Base-by-base conservation (phyloP, 2,888 invertebrate genomes). In the Scrobipalpa costella region DNA sequence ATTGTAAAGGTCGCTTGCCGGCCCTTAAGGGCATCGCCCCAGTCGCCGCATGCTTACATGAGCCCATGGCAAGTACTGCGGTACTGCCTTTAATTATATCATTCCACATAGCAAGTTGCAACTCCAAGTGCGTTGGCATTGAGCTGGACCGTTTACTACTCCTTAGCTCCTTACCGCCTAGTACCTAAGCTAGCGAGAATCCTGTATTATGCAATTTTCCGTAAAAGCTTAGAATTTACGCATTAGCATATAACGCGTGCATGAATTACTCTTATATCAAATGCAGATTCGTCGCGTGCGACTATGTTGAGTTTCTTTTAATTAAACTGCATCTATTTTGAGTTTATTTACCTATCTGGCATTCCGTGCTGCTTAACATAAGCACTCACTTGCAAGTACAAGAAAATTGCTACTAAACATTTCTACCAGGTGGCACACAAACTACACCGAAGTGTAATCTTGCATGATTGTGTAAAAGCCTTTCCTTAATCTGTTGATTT, bases 1-100 rank as follows among this genome's bases (percentile, higher is more conserved):
- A 60, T 60, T 57, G 63, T 79, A 89, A 90, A 90, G 89, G 89
- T 89, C 83, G 89, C 77, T 83, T 82, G 86, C 78, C 77, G 78
- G 78, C 75, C 75, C 70, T 69, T 76, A 81, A 84, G 87, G 83
- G 82, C 83, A 74, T 79, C 79, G 84, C 80, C 81, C 86, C 77
- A 79, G 73, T 71, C 67, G 63, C 59, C 65, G 73, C 72, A 64
- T 67, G 63, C 59, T 66, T 62, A 68, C 66, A 59, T 65, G 64
- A 61, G 61, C 63, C 62, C 63, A 63, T 62, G 73, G 68, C 69
- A 68, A 69, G 70, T 70, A 61, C 57, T 63, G 63, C 67, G 69
- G 70, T 70, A 61, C 57, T 63, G 63, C 67, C 70, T 64, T 66
- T 66, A 68, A 72, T 72, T 73, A 73, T 71, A 50, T 61, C 62